These are phyloP conservation scores for Drosophila eohydei DNA, from an alignment of 2,888 invertebrate genomes.

Conservation along the genomic window DNA sequence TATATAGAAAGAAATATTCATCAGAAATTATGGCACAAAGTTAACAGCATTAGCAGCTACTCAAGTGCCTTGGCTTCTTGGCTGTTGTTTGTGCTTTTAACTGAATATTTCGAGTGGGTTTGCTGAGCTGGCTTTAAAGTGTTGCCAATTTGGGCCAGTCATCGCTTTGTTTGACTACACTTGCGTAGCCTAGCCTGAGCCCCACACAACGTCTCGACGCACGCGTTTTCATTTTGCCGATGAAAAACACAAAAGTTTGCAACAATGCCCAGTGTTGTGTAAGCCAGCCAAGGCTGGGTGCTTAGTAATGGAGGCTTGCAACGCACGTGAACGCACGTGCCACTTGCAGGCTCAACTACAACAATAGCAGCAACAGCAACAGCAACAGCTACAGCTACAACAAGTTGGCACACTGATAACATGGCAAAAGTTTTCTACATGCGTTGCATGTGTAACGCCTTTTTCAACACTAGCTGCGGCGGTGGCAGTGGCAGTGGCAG, in stretches of 20 bases:
- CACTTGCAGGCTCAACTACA: conserved; percentile 58
- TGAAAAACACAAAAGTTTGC: conserved; percentile 69
- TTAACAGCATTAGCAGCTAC: conserved; percentile 27
- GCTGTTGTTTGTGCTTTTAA: background rate
- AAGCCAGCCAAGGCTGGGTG: background rate
- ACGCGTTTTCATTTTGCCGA: conserved; percentile 67
- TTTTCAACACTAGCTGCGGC: conserved; percentile 57
- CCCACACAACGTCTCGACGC: conserved; percentile 47
- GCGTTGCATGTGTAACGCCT: conserved; percentile 60
- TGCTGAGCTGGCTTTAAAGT: conserved; percentile 41
- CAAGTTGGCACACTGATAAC: conserved; percentile 64
- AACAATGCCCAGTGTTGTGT: conserved; percentile 41
- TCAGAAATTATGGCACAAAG: conserved; percentile 38
- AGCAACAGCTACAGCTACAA: conserved; percentile 25
- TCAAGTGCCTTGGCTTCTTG: conserved; percentile 41
- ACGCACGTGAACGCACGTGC: conserved; percentile 68
- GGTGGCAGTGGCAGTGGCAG: background rate
- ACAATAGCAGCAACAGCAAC: conserved; percentile 30
- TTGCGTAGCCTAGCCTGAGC: background rate
- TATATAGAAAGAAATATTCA: conserved; percentile 26
- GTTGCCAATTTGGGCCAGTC: conserved; percentile 16
- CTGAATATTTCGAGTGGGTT: background rate
- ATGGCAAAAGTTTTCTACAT: conserved; percentile 70
- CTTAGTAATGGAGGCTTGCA: conserved; percentile 47
- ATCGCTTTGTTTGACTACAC: conserved; percentile 24